Base-by-base conservation (phyloP, 1,140 invertebrate genomes). In the Eueides isabella region DNA sequence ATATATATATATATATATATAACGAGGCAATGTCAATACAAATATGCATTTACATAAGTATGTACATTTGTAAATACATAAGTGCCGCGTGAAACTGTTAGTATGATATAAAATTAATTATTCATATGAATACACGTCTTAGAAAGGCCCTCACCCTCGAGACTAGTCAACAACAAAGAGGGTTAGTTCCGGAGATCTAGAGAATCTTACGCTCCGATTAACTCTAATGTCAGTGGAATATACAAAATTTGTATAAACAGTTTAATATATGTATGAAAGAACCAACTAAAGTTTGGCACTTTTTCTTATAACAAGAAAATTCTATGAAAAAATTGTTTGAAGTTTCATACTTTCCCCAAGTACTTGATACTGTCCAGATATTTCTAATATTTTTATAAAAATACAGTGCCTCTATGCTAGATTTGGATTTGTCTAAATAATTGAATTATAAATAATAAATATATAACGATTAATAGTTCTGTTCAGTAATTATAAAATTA, bases 161-260 rank as follows among this genome's bases (percentile, higher is more conserved):
- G 48, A 55, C 7, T 55, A 55, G 48, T 55, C 48, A 55, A 55
- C 48, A 55, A 55, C 48, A 55, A 55, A 55, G 48, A 55, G 48
- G 48, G 48, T 55, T 55, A 55, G 48, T 55, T 55, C 48, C 48
- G 48, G 48, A 55, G 48, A 55, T 55, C 48, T 55, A 55, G 48
- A 12, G 48, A 55, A 26, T 55, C 48, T 55, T 55, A 55, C 48
- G 48, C 48, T 26, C 48, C 23, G 48, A 55, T 55, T 55, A 55
- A 55, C 23, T 55, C 23, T 55, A 55, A 55, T 55, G 48, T 55
- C 23, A 55, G 48, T 55, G 19, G 48, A 55, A 55, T 26, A 55
- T 55, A 55, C 19, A 55, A 55, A 55, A 19, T 48, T 48, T 19
- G 5, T 55, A 55, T 55, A 5, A 26, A 55, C 19, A 26, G 12